Base-by-base conservation (phyloP, 2,113 vertebrate species). In the Machaerirhynchus nigripectus region DNA sequence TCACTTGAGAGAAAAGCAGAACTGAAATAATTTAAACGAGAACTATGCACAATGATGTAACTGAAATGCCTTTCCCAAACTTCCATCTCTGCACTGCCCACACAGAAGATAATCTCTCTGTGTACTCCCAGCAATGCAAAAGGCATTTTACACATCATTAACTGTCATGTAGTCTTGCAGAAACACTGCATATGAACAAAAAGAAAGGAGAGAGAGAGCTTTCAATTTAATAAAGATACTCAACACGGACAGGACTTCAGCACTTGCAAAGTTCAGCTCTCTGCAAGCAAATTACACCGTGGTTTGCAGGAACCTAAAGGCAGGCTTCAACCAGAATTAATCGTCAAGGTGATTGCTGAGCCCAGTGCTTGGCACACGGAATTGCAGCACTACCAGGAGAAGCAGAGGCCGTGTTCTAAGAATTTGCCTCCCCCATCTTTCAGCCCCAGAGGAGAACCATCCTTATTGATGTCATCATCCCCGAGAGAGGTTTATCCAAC, bases 211-310 rank as follows among this genome's bases (percentile, higher is more conserved):
- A 59, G 10, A 64, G 67, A 76, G 14, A 55, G 3, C 27, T 84
- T 74, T 80, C 39, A 53, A 27, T 55, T 81, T 70, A 35, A 37
- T 39, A 31, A 65, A 84, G 37, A 37, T 18, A 13, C 7, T 7
- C 2, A 77, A 24, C 4, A 15, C 0, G 1, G 24, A 37, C 24
- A 86, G n/a, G 73, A 70, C 4, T 10, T 55, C 1, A 56, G 39
- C 30, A 35, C 7, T 52, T n/a, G 28, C 5, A 55, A 79, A 87
- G 10, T 26, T 73, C 11, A 82, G 40, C 11, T 31, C 5, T 84
- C 70, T 39, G 11, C 22, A 65, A 52, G 26, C 37, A 90, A 60
- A 73, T 77, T 42, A 55, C 18, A 50, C 14, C 6, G 2, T 2
- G 12, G 4, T 46, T 73, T 81, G 22, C 19, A 57, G 37, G 13